Conservation (phyloP, 2,888 invertebrate species). For the Elegia similella region DNA sequence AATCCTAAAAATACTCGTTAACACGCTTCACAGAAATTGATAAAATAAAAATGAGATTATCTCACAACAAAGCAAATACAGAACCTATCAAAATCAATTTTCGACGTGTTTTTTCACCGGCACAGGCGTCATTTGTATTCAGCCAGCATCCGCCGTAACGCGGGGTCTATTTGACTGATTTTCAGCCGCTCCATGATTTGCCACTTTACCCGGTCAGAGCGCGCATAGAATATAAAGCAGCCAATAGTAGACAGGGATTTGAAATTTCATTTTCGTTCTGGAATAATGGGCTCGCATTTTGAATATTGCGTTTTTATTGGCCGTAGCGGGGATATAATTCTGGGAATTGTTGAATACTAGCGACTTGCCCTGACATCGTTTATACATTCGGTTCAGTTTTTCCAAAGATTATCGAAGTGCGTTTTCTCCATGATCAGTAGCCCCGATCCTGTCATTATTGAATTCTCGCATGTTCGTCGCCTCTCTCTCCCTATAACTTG, state of each 20-base stretch:
- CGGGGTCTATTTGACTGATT: conserved; percentile 80
- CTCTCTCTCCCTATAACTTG: too few species aligned
- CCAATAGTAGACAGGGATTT: conserved; percentile 60
- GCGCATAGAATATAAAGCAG: conserved; percentile 67
- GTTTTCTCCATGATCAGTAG: too few species aligned
- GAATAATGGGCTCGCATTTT: conserved; percentile 63
- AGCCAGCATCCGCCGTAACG: conserved; percentile 57
- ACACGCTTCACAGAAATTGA: too few species aligned
- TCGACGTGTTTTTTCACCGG: conserved; percentile 36
- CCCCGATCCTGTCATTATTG: too few species aligned
- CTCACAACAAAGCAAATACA: not conserved
- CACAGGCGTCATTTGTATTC: conserved; percentile 55
- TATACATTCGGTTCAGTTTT: too few species aligned
- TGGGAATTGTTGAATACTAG: not conserved
- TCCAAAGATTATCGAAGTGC: too few species aligned
- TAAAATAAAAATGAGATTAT: not conserved
- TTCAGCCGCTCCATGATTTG: conserved; percentile 80
- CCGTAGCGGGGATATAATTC: conserved; percentile 21
- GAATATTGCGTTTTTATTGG: conserved; percentile 64
- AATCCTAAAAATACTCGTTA: too few species aligned
- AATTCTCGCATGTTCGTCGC: too few species aligned
- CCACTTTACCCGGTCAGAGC: conserved; percentile 78
- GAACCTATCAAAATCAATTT: conserved; percentile 12
- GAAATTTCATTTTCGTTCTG: conserved; percentile 72
- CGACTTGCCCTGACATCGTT: too few species aligned